Conservation (phyloP, 2,797 vertebrate species). For the Halcyon badia region DNA sequence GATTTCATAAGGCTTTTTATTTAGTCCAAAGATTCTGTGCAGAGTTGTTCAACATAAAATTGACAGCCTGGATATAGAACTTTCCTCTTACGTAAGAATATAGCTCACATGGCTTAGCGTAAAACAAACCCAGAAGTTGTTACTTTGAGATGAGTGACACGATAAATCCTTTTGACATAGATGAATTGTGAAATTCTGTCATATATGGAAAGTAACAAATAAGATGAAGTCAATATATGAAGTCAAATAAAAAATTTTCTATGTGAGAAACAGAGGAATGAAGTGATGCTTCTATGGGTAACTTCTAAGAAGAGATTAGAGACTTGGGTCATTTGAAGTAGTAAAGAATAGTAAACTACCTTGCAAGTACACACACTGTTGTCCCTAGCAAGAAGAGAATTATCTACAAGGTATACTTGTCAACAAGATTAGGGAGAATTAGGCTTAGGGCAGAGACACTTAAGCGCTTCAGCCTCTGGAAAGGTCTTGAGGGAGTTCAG, state of each 20-base stretch:
- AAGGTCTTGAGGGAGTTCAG: slow-evolving; percentile 70
- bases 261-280: neutral
- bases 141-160: neutral
- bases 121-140: neutral
- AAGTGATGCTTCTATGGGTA: neutral
- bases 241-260: too few species aligned
- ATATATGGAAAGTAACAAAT: neutral
- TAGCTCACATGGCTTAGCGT: neutral
- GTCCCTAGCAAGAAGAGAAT: slow-evolving; percentile 69
- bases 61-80: neutral
- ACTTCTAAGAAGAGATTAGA: neutral
- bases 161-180: neutral
- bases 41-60: neutral
- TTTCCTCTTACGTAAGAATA: neutral
- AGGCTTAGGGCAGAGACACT: slow-evolving; percentile 80
- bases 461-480: slow-evolving; percentile 81
- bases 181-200: neutral
- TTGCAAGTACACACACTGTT: neutral
- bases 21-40: neutral
- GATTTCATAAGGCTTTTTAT: neutral
- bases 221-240: neutral
- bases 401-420: slow-evolving; percentile 81
- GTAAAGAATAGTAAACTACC: neutral
- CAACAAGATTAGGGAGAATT: slow-evolving; percentile 85
- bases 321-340: neutral